Conservation (phyloP, 2,888 invertebrate genomes). For the Cinara cedri region DNA sequence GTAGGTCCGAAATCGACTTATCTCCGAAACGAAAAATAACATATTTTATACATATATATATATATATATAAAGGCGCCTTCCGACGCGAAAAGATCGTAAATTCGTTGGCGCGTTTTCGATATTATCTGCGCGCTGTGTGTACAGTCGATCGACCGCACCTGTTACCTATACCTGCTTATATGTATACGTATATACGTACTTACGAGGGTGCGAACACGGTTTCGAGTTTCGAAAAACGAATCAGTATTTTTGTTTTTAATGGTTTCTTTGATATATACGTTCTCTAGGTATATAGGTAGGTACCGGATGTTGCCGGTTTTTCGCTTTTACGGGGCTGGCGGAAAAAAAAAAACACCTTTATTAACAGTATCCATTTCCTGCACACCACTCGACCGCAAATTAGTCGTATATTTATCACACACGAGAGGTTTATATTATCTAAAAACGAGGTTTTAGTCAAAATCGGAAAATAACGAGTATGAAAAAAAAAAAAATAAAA, state of each 20-base stretch:
- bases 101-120: constrained; percentile 18
- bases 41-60: not conserved
- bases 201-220: constrained; percentile 22
- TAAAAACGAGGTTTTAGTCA: no score
- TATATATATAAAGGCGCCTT: not conserved
- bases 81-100: not conserved
- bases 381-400: constrained; percentile 32
- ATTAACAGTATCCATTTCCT: constrained; percentile 26
- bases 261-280: constrained; percentile 14
- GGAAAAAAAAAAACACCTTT: not conserved
- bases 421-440: constrained; percentile 2
- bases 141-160: constrained; percentile 20
- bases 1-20: constrained; percentile 23
- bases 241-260: constrained; percentile 18
- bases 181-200: no score
- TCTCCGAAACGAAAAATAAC: not conserved
- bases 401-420: constrained; percentile 24
- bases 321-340: no score
- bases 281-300: no score
- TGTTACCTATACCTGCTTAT: constrained; percentile 6
- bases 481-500: no score
- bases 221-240: constrained; percentile 27
- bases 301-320: constrained; percentile 1
- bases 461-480: no score
- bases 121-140: not conserved